Evolutionary conservation across 2,888 invertebrate species (phyloP).

Genomic region (Rutpela maculata): DNA sequence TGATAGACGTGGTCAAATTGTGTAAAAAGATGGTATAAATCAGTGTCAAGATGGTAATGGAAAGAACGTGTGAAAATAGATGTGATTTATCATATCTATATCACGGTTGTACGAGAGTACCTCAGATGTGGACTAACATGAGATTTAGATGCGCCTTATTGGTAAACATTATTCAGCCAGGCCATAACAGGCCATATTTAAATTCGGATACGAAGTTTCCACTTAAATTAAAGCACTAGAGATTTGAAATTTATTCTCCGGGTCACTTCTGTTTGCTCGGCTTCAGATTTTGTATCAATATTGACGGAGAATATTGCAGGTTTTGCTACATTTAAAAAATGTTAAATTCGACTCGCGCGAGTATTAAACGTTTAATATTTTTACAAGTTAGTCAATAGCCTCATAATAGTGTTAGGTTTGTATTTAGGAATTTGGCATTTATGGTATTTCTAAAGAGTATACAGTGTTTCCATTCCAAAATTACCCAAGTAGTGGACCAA

Average conservation of each 20-base stretch:
- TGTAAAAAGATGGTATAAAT: constrained; percentile 70
- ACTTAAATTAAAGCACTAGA: constrained; percentile 23
- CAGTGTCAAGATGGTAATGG: constrained; percentile 70
- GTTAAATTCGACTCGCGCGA: background rate
- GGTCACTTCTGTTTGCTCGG: background rate
- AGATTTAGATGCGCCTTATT: constrained; percentile 61
- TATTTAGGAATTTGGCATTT: background rate
- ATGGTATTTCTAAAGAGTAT: too few species aligned
- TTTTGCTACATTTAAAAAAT: background rate
- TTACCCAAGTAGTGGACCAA: too few species aligned
- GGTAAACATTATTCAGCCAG: constrained; percentile 65
- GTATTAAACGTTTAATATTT: background rate
- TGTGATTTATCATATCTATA: constrained; percentile 68
- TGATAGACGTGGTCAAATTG: constrained; percentile 69
- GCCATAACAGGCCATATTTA: constrained; percentile 23
- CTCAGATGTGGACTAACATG: constrained; percentile 62
- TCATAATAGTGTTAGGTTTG: background rate
- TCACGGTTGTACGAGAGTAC: constrained; percentile 52
- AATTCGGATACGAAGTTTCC: constrained; percentile 26
- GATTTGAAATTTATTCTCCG: constrained; percentile 8
- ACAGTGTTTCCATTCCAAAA: too few species aligned
- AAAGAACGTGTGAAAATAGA: constrained; percentile 68
- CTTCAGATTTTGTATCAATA: constrained; percentile 10
- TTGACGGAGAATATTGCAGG: background rate
- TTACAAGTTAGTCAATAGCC: background rate